Evolutionary conservation across 2,797 vertebrate species (phyloP).

Genomic region (Danio tinwini): DNA sequence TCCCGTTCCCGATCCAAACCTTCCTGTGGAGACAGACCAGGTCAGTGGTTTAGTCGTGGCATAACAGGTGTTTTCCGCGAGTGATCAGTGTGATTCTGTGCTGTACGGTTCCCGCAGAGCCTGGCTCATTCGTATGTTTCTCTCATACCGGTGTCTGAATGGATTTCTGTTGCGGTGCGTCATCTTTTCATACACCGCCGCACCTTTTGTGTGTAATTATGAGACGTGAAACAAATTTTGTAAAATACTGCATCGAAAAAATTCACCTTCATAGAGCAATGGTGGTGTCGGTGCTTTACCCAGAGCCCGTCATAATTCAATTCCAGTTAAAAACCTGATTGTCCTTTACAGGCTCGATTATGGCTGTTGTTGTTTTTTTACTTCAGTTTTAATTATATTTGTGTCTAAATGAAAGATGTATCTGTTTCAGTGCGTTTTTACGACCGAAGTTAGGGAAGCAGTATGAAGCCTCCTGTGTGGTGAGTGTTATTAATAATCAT

Average conservation of each 20-base stretch:
- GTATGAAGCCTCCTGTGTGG: constrained; percentile 99
- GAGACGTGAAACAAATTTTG: neutral
- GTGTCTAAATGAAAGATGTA: neutral
- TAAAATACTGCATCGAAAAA: neutral
- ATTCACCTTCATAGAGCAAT: neutral
- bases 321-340: neutral
- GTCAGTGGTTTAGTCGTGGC: constrained; percentile 72
- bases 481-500: constrained; percentile 75
- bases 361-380: neutral
- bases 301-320: constrained; percentile 4
- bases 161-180: constrained; percentile 33
- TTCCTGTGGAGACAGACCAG: constrained; percentile 99
- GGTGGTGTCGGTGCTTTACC: neutral
- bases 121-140: constrained; percentile 31
- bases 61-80: constrained; percentile 76
- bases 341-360: neutral
- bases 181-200: constrained; percentile 25
- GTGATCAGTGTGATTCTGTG: neutral
- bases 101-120: neutral
- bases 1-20: constrained; percentile 97
- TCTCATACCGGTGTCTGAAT: constrained; percentile 14
- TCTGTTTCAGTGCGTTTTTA: constrained; percentile 91
- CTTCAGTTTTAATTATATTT: neutral
- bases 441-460: constrained; percentile 98
- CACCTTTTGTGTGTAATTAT: neutral